Evolutionary conservation across 2,113 vertebrate species (phyloP).

Genomic region (Coreoperca whiteheadi): DNA sequence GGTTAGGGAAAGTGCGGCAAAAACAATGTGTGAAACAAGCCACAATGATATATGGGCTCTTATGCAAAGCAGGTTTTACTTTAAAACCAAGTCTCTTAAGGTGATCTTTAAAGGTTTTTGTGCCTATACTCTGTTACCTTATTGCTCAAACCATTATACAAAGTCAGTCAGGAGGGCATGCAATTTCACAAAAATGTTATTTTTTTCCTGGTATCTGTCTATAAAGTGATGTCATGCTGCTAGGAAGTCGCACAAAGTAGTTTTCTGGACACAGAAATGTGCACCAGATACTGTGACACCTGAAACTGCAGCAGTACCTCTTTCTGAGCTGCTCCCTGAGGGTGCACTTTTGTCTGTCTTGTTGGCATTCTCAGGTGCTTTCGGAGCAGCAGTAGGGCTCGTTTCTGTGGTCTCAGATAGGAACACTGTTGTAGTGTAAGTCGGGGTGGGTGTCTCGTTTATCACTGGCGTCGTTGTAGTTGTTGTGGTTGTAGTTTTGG

Average conservation of each 20-base stretch:
- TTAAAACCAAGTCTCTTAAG: constrained; percentile 12
- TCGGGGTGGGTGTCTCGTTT: neutral
- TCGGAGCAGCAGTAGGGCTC: neutral
- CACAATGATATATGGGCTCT: constrained; percentile 29
- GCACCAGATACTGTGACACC: constrained; percentile 17
- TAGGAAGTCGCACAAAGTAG: neutral
- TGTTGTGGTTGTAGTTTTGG: neutral
- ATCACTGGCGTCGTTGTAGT: neutral
- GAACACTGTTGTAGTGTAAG: neutral
- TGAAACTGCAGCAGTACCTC: constrained; percentile 62
- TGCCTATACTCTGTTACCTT: neutral
- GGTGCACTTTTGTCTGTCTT: constrained; percentile 32
- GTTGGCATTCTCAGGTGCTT: constrained; percentile 47
- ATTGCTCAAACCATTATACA: neutral
- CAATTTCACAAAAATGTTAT: neutral
- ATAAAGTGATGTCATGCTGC: neutral
- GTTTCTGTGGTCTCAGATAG: constrained; percentile 5
- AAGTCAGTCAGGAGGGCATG: neutral
- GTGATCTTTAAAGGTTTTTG: neutral
- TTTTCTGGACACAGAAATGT: constrained; percentile 19
- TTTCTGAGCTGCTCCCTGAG: constrained; percentile 46
- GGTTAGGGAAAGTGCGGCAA: constrained; percentile 58
- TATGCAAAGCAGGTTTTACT: constrained; percentile 9
- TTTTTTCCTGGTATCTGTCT: neutral
- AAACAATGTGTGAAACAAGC: constrained; percentile 37